Evolutionary conservation across 1,140 invertebrate genomes (phyloP).

Genomic region (Periplaneta americana): DNA sequence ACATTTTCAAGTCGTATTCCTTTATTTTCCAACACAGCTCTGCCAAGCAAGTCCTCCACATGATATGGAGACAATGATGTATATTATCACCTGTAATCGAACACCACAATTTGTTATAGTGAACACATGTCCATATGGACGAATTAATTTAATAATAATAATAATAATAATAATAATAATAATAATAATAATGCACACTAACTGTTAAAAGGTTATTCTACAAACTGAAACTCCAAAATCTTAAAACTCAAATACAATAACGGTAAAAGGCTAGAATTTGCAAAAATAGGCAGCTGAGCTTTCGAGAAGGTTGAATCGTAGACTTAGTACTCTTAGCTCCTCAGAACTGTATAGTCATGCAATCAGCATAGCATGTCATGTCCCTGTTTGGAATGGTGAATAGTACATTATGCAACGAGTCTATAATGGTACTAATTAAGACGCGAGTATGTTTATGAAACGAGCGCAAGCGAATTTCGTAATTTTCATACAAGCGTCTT

Average conservation of each 20-base stretch:
- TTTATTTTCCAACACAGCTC: slow-evolving; percentile 46
- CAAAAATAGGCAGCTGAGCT: too few relatives aligned
- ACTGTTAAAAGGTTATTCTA: not conserved
- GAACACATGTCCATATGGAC: not conserved
- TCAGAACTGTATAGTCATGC: too few relatives aligned
- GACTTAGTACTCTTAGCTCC: too few relatives aligned
- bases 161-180: not conserved
- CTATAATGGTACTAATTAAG: too few relatives aligned
- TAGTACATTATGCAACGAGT: too few relatives aligned
- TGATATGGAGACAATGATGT: slow-evolving; percentile 78
- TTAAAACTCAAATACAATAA: not conserved
- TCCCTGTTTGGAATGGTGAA: too few relatives aligned
- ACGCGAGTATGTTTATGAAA: too few relatives aligned
- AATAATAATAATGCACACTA: not conserved
- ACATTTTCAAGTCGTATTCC: too few relatives aligned
- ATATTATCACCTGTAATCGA: slow-evolving; percentile 59
- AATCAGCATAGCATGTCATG: too few relatives aligned
- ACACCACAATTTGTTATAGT: slow-evolving; percentile 4
- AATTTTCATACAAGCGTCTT: too few relatives aligned
- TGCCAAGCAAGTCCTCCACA: slow-evolving; percentile 81
- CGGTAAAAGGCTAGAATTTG: not conserved
- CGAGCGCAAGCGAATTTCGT: too few relatives aligned
- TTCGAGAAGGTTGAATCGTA: too few relatives aligned
- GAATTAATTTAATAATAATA: not conserved
- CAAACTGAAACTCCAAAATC: not conserved